Conservation (phyloP, 2,888 invertebrate genomes). For the Agonopterix alstromeriana region DNA sequence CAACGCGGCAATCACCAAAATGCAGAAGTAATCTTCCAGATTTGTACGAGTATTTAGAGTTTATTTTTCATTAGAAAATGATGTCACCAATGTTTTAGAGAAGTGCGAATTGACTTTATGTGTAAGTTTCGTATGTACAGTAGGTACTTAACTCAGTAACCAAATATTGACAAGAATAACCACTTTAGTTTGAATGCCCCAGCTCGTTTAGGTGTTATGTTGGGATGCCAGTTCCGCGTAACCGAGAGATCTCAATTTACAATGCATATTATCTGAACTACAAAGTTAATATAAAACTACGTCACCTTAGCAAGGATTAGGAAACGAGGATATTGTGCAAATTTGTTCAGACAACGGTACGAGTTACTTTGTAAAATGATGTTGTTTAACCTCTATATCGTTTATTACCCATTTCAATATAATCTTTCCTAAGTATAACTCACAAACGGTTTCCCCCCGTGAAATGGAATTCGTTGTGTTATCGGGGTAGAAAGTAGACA, state of each 20-base stretch:
- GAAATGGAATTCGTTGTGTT: too few relatives aligned
- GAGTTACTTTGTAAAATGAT: too few relatives aligned
- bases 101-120: too few relatives aligned
- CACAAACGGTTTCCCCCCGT: too few relatives aligned
- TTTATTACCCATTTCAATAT: too few relatives aligned
- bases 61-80: neutral
- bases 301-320: conserved; percentile 6
- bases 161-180: neutral
- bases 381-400: too few relatives aligned
- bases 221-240: neutral
- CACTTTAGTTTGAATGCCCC: neutral
- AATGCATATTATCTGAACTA: neutral
- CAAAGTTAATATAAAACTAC: conserved; percentile 1
- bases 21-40: neutral
- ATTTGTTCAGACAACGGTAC: conserved; percentile 1
- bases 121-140: too few relatives aligned
- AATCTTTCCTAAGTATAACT: too few relatives aligned
- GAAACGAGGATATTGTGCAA: neutral
- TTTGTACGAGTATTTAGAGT: neutral
- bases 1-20: too few relatives aligned
- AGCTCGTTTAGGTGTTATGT: neutral
- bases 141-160: too few relatives aligned
- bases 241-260: neutral
- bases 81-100: conserved; percentile 2
- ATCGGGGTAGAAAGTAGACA: too few relatives aligned